Evolutionary conservation across 2,888 invertebrate species (phyloP).

Genomic region (Amiota mariae): DNA sequence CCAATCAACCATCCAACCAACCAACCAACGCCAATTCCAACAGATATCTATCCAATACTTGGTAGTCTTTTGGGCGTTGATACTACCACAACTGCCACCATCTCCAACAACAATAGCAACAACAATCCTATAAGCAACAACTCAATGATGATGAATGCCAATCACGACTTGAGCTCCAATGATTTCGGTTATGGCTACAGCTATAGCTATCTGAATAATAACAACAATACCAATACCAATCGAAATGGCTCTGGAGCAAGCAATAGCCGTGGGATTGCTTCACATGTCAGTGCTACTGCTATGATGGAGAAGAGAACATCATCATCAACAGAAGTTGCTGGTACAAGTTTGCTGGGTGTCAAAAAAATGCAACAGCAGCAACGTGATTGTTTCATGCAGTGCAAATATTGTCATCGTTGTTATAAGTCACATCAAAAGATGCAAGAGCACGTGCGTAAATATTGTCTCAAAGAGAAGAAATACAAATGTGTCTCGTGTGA

Average conservation of each 20-base stretch:
- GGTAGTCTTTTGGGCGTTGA: slow-evolving; percentile 72
- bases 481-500: slow-evolving; percentile 72
- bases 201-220: slow-evolving; percentile 36
- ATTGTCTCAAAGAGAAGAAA: slow-evolving; percentile 72
- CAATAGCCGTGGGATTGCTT: slow-evolving; percentile 17
- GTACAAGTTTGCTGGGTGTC: slow-evolving; percentile 19
- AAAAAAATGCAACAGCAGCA: slow-evolving; percentile 34
- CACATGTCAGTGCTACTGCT: slow-evolving; percentile 28
- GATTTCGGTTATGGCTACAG: slow-evolving; percentile 59
- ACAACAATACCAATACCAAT: slow-evolving; percentile 43
- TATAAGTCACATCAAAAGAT: slow-evolving; percentile 70
- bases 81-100: slow-evolving; percentile 54
- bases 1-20: slow-evolving; percentile 30
- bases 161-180: slow-evolving; percentile 45
- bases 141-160: slow-evolving; percentile 32
- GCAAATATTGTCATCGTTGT: slow-evolving; percentile 71
- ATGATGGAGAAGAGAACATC: no score
- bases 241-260: slow-evolving; percentile 29
- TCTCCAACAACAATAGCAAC: neutral
- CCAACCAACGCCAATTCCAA: slow-evolving; percentile 6
- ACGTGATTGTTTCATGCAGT: slow-evolving; percentile 68
- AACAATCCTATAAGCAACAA: no score
- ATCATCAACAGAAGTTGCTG: slow-evolving; percentile 1
- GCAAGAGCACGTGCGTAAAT: slow-evolving; percentile 72
- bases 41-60: slow-evolving; percentile 72